Conservation (phyloP, 2,797 vertebrate species). For the Alauda arvensis region DNA sequence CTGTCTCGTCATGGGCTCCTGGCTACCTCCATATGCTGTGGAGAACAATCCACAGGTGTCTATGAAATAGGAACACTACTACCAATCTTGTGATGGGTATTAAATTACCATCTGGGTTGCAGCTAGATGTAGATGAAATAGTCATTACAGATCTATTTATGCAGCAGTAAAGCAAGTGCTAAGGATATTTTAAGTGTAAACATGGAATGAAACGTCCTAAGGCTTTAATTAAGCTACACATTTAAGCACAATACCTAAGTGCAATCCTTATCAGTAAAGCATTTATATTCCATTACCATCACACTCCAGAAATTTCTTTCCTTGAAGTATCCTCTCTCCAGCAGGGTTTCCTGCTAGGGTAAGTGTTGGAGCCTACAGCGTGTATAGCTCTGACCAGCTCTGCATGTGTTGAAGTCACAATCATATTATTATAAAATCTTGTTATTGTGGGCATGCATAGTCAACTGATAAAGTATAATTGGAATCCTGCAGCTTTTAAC, state of each 20-base stretch:
- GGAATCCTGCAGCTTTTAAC: constrained; percentile 24
- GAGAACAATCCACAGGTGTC: not conserved
- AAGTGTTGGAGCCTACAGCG: not conserved
- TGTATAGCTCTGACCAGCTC: not conserved
- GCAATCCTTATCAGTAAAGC: not conserved
- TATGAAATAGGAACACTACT: not conserved
- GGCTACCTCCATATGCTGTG: not conserved
- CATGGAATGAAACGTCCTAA: not conserved
- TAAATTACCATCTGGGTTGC: not conserved
- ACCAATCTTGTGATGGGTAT: not conserved
- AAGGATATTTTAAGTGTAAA: not conserved
- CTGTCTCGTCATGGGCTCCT: not conserved
- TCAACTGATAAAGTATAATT: constrained; percentile 37
- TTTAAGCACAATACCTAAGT: not conserved
- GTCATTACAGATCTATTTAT: not conserved
- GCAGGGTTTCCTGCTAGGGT: not conserved
- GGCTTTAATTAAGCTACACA: not conserved
- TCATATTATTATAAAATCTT: not conserved
- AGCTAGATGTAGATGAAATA: not conserved
- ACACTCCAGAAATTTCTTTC: not conserved
- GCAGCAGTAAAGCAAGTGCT: not conserved
- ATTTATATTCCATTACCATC: not conserved
- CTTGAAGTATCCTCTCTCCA: not conserved
- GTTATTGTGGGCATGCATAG: not conserved
- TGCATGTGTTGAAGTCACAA: not conserved